Conservation (phyloP, 2,113 vertebrate genomes). For the Gavia stellata region DNA sequence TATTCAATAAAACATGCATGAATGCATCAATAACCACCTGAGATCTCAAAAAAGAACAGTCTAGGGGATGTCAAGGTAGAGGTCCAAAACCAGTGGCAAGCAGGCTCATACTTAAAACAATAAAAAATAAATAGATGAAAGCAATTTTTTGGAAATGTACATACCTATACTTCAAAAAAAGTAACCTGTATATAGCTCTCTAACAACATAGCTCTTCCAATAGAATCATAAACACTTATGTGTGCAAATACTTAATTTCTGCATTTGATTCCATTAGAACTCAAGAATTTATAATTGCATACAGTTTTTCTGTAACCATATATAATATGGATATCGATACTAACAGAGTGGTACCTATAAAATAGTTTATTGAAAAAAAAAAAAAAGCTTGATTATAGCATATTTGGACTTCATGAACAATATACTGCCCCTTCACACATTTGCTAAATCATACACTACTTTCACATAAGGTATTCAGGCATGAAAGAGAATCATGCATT, state of each 20-base stretch:
- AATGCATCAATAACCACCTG: neutral
- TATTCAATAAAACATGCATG: neutral
- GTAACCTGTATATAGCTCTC: neutral
- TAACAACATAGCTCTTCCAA: neutral
- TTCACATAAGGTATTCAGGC: constrained; percentile 5
- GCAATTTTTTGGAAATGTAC: neutral
- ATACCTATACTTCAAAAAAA: neutral
- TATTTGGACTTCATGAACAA: neutral
- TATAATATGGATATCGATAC: neutral
- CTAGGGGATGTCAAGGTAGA: neutral
- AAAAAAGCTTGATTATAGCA: neutral
- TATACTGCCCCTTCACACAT: neutral
- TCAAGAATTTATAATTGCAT: neutral
- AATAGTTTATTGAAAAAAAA: neutral
- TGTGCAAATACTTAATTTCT: neutral
- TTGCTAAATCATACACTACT: constrained; percentile 14
- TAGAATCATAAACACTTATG: neutral
- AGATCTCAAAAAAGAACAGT: neutral
- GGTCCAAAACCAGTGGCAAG: neutral
- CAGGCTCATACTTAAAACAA: neutral
- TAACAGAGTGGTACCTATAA: neutral
- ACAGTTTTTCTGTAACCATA: neutral
- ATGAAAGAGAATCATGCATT: constrained; percentile 43
- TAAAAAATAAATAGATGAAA: neutral
- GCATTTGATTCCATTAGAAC: neutral